Conservation (phyloP, 92 coral and sea anemone species). For the Phenganax stokvisi region DNA sequence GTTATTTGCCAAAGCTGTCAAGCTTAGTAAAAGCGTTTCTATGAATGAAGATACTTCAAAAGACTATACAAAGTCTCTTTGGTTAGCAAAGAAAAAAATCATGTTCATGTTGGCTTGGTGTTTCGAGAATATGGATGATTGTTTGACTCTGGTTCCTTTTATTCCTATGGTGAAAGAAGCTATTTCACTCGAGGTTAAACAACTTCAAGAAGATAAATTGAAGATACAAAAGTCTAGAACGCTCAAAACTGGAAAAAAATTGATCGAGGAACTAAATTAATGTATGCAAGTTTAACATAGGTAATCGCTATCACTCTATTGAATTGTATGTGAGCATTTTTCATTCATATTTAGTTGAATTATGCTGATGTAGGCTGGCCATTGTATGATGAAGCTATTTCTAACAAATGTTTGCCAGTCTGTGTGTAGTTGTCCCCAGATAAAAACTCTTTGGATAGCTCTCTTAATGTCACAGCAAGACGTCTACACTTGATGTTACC, state of each 20-base stretch:
- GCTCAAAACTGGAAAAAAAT: slow-evolving; percentile 49
- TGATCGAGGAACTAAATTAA: slow-evolving; percentile 65
- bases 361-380: slow-evolving; percentile 42
- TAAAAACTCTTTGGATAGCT: slow-evolving; percentile 65
- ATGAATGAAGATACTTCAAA: neutral
- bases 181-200: slow-evolving; percentile 35
- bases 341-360: neutral
- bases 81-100: slow-evolving; percentile 19
- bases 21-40: slow-evolving; percentile 2
- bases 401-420: slow-evolving; percentile 49
- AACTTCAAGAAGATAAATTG: slow-evolving; percentile 54
- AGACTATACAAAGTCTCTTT: neutral
- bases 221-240: slow-evolving; percentile 60
- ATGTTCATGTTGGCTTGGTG: slow-evolving; percentile 70
- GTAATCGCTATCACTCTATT: no score
- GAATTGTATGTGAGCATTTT: no score
- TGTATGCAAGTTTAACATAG: neutral
- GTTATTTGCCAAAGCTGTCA: slow-evolving; percentile 52
- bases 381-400: slow-evolving; percentile 62
- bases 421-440: slow-evolving; percentile 52
- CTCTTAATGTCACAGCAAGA: slow-evolving; percentile 81
- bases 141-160: slow-evolving; percentile 48
- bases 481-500: slow-evolving; percentile 65
- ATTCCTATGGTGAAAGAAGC: slow-evolving; percentile 50
- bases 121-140: slow-evolving; percentile 44